phyloP scores from a whole-genome alignment of 2,888 invertebrate species.

The Drosophila multiciliata region DNA sequence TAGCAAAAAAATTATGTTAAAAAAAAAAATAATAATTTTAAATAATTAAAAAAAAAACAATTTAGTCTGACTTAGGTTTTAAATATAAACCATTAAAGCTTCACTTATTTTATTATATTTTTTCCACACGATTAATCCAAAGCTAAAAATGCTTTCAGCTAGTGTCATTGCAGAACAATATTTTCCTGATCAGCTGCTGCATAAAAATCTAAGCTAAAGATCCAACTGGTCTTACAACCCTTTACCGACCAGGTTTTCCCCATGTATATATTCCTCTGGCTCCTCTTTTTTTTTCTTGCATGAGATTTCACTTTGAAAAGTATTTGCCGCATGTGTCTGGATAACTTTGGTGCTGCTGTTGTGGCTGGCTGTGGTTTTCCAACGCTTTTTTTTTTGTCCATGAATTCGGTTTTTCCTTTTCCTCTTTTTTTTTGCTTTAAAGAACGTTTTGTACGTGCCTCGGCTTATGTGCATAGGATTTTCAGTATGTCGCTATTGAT shows the following conservation, averaged over 20 bases:
- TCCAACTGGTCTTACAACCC: conserved; percentile 72
- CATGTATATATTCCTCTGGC: conserved; percentile 5
- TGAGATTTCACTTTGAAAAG: conserved; percentile 80
- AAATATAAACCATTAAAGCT: background rate
- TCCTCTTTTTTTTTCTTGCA: conserved; percentile 39
- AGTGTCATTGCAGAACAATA: conserved; percentile 38
- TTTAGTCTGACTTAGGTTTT: background rate
- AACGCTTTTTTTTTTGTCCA: conserved; percentile 26
- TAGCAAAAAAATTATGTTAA: too few species aligned
- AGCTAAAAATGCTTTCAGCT: conserved; percentile 1
- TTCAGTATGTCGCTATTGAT: conserved; percentile 78
- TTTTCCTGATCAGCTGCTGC: conserved; percentile 59
- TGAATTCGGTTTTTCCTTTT: conserved; percentile 18
- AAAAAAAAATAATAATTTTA: background rate
- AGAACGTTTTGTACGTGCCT: conserved; percentile 76
- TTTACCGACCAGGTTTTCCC: conserved; percentile 52
- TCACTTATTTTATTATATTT: background rate
- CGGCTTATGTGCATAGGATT: conserved; percentile 76
- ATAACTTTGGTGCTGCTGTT: conserved; percentile 74
- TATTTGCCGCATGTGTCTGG: conserved; percentile 80
- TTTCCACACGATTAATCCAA: background rate
- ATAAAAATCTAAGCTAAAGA: conserved; percentile 43
- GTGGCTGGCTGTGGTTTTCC: conserved; percentile 64
- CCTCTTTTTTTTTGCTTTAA: conserved; percentile 47
- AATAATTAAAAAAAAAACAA: background rate